These are phyloP conservation scores for Thomomys bottae DNA, from an alignment of 2,113 vertebrate species.

Conservation along the genomic window DNA sequence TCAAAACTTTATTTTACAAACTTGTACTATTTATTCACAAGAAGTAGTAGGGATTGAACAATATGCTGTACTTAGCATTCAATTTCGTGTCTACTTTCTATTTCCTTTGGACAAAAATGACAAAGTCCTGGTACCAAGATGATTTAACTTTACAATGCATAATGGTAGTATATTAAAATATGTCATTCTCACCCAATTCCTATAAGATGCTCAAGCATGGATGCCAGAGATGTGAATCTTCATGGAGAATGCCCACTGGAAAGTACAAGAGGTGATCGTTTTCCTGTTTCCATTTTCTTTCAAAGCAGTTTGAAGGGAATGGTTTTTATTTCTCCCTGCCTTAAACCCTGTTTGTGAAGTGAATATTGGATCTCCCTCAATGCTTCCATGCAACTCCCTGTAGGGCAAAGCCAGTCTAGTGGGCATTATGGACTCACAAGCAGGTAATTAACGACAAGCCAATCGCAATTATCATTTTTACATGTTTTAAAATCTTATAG, in stretches of 20 bases:
- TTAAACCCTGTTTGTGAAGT: background rate
- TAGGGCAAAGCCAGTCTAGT: background rate
- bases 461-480: background rate
- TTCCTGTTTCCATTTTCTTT: background rate
- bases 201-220: background rate
- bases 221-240: background rate
- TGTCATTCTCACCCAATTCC: constrained; percentile 18
- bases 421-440: background rate
- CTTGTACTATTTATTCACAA: background rate
- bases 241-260: background rate
- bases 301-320: background rate
- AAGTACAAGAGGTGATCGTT: background rate
- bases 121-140: too few relatives aligned
- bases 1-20: background rate
- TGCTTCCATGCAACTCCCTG: constrained; percentile 8
- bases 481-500: background rate
- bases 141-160: background rate
- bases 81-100: background rate
- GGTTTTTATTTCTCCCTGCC: background rate
- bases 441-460: background rate
- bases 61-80: background rate
- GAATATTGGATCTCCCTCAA: constrained; percentile 21
- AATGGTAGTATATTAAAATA: background rate
- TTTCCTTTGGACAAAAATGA: background rate
- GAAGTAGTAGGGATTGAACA: background rate